Percentiles rank a stretch among this genome's conserved stretches.
These are phyloP conservation scores for Pelobates cultripes DNA, from an alignment of 2,797 vertebrate genomes.

Conservation along the genomic window DNA sequence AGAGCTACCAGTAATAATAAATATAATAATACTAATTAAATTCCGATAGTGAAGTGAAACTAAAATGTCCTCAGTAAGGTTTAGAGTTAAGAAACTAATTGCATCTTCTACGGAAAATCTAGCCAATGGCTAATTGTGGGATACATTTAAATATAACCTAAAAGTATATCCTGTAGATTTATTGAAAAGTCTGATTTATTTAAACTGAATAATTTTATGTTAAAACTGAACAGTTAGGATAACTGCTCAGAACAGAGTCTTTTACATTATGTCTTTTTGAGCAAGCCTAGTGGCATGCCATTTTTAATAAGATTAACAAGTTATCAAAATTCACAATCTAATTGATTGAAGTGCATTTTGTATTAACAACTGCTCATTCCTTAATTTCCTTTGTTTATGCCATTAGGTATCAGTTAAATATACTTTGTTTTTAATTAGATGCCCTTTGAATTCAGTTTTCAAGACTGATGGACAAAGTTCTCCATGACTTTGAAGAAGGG, in stretches of 20 bases:
- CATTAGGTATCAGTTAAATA: conserved; percentile 45
- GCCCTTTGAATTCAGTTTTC: conserved; percentile 21
- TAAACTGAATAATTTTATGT: neutral
- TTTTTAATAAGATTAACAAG: conserved; percentile 24
- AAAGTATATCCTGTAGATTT: neutral
- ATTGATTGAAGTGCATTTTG: conserved; percentile 33
- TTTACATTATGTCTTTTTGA: neutral
- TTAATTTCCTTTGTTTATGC: conserved; percentile 30
- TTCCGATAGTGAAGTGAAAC: conserved; percentile 22
- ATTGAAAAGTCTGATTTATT: neutral
- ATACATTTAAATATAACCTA: neutral
- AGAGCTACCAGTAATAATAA: conserved; percentile 25
- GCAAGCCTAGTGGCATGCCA: neutral
- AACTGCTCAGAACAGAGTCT: neutral
- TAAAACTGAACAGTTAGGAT: neutral
- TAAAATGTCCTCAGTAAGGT: conserved; percentile 16
- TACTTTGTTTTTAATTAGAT: conserved; percentile 47
- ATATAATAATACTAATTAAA: conserved; percentile 29
- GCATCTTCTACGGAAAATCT: conserved; percentile 12
- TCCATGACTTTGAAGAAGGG: neutral
- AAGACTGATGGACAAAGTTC: neutral
- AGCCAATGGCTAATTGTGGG: conserved; percentile 33
- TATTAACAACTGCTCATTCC: conserved; percentile 18
- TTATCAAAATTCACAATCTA: conserved; percentile 21
- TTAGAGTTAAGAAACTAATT: conserved; percentile 16